A percentile compares a stretch with the other conserved stretches of the same genome.
These are phyloP conservation scores for Thunnus maccoyii DNA, from an alignment of 2,113 vertebrate genomes.

Conservation along the genomic window DNA sequence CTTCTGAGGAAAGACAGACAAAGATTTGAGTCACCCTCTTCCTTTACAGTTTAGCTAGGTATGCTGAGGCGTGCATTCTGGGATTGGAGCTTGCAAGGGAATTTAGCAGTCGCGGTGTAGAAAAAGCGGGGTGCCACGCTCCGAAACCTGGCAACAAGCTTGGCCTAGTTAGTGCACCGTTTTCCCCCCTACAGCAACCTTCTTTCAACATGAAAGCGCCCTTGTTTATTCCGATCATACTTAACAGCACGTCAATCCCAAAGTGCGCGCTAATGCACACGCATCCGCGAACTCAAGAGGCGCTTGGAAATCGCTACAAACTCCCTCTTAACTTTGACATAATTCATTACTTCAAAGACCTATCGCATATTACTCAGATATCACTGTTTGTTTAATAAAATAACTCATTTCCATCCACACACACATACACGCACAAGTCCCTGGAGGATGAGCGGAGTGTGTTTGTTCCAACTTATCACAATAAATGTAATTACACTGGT, in stretches of 20 bases:
- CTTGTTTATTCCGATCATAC: not conserved
- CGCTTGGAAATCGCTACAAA: constrained; percentile 18
- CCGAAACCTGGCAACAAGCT: constrained; percentile 22
- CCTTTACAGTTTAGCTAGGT: not conserved
- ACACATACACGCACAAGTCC: constrained; percentile 32
- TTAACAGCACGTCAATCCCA: not conserved
- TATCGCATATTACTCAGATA: constrained; percentile 27
- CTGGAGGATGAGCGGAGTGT: constrained; percentile 51
- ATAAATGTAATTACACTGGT: constrained; percentile 74
- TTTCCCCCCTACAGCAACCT: constrained; percentile 19
- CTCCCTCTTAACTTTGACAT: constrained; percentile 41
- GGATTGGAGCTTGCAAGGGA: not conserved
- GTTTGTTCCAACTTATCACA: constrained; percentile 72
- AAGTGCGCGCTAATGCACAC: not conserved
- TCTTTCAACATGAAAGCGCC: constrained; percentile 26
- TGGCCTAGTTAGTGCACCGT: constrained; percentile 28
- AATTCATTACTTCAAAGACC: constrained; percentile 47
- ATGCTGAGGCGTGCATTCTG: not conserved
- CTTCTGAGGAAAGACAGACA: not conserved
- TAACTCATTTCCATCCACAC: constrained; percentile 46
- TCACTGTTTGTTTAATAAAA: constrained; percentile 53
- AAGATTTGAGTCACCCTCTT: constrained; percentile 8
- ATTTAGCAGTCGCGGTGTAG: not conserved
- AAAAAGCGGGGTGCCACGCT: not conserved
- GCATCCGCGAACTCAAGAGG: not conserved